These are phyloP conservation scores for Bergia puertoricense DNA, from an alignment of 92 coral and sea anemone species.

Conservation along the genomic window DNA sequence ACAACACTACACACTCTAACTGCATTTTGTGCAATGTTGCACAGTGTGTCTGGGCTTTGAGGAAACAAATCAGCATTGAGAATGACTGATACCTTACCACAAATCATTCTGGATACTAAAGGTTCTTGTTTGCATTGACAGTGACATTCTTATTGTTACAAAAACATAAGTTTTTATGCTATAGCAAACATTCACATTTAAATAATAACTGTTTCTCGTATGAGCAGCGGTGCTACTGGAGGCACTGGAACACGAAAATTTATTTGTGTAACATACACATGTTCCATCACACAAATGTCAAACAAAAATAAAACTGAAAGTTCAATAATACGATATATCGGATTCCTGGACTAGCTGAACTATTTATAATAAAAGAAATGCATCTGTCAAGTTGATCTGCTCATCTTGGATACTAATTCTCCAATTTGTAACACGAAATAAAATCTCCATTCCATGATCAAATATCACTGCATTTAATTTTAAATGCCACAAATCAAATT, in stretches of 20 bases:
- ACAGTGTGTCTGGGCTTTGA: too few species aligned
- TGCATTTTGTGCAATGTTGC: too few species aligned
- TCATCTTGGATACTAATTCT: constrained; percentile 3
- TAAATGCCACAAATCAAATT: neutral
- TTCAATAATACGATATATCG: neutral
- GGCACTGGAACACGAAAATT: neutral
- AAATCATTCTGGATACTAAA: too few species aligned
- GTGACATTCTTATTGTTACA: neutral
- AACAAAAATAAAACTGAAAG: neutral
- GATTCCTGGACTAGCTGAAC: neutral
- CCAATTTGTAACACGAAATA: neutral
- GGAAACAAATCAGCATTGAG: too few species aligned
- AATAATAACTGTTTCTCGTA: neutral
- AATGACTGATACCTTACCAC: too few species aligned
- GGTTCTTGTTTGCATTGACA: too few species aligned
- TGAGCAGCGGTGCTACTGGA: constrained; percentile 7
- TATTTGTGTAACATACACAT: constrained; percentile 1
- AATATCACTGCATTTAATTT: neutral
- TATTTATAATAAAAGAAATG: neutral
- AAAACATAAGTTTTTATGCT: neutral
- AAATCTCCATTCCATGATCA: neutral
- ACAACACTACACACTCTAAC: too few species aligned
- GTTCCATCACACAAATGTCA: constrained; percentile 30
- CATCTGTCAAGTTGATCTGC: neutral
- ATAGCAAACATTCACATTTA: neutral